Percentiles rank a stretch among this genome's conserved stretches.
Evolutionary conservation across 2,113 vertebrate species (phyloP).

Genomic region (Monopterus albus): DNA sequence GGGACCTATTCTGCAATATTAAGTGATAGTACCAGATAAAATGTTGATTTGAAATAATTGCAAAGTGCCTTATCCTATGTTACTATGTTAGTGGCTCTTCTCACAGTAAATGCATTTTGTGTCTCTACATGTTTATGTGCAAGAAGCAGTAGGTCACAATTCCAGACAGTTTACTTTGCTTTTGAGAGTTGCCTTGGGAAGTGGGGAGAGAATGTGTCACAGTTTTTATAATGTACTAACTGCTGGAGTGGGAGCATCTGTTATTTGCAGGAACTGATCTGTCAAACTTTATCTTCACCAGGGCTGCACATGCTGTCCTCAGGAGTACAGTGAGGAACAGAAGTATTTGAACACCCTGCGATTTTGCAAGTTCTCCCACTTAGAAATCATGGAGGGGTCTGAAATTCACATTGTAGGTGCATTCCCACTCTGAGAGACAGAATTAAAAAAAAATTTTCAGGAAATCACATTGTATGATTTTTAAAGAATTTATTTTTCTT

Average conservation of each 20-base stretch:
- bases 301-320: slow-evolving; percentile 42
- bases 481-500: too few species aligned
- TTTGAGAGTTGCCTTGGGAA: slow-evolving; percentile 21
- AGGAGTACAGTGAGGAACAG: too few species aligned
- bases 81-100: slow-evolving; percentile 12
- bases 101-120: slow-evolving; percentile 13
- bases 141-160: slow-evolving; percentile 11
- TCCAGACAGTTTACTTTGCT: slow-evolving; percentile 25
- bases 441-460: too few species aligned
- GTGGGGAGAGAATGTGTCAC: slow-evolving; percentile 35
- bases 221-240: slow-evolving; percentile 77
- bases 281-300: slow-evolving; percentile 68
- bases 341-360: too few species aligned
- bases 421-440: too few species aligned
- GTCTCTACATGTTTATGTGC: slow-evolving; percentile 28
- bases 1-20: background rate
- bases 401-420: too few species aligned
- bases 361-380: too few species aligned
- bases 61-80: background rate
- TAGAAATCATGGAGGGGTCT: too few species aligned
- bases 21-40: too few species aligned
- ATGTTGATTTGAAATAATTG: slow-evolving; percentile 17
- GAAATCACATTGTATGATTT: too few species aligned
- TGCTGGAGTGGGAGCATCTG: slow-evolving; percentile 59
- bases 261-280: slow-evolving; percentile 77